Evolutionary conservation across 35 echinoderm and acorn worm genomes (phyloP).

Genomic region (Holothuria glaberrima): DNA sequence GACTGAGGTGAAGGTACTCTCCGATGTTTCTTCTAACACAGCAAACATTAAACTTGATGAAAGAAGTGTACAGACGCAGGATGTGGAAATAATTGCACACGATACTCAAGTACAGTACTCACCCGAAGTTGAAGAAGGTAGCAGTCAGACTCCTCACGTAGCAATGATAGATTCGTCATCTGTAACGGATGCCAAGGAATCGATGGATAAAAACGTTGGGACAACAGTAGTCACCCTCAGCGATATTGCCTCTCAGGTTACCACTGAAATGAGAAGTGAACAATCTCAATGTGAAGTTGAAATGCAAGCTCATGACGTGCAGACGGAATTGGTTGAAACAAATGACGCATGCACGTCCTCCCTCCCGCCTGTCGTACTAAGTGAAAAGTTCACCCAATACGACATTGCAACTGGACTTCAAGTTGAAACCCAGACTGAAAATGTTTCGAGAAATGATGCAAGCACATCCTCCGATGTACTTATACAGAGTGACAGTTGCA

Average conservation of each 20-base stretch:
- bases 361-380: background rate
- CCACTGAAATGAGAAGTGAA: background rate
- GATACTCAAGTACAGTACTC: constrained; percentile 10
- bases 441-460: constrained; percentile 1
- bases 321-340: constrained; percentile 4
- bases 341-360: background rate
- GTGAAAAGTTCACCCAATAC: constrained; percentile 24
- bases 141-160: background rate
- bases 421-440: constrained; percentile 27
- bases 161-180: background rate
- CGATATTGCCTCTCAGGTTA: constrained; percentile 12
- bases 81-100: background rate
- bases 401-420: background rate
- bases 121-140: background rate
- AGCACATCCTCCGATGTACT: background rate
- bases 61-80: constrained; percentile 10
- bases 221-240: background rate
- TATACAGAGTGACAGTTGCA: background rate
- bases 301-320: background rate
- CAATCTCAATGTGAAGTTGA: constrained; percentile 5
- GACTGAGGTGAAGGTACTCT: background rate
- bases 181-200: background rate
- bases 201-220: background rate
- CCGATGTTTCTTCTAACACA: constrained; percentile 11
- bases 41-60: background rate